Evolutionary conservation across 2,113 vertebrate species (phyloP).

Genomic region (Scatophagus argus): DNA sequence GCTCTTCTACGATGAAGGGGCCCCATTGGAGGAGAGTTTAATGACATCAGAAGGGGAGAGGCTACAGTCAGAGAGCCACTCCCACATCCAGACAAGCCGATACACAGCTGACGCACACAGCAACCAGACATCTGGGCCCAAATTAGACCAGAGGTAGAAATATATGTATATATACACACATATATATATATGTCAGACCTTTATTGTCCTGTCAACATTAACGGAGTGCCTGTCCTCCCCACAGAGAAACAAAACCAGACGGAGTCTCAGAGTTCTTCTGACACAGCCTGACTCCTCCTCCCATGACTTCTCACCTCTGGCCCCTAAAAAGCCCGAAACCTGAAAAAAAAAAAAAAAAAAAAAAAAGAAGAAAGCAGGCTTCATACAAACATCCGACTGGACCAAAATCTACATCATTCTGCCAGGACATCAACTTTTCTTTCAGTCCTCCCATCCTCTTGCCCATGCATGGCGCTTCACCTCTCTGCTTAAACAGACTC

Average conservation of each 20-base stretch:
- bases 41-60: slow-evolving; percentile 86
- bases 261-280: slow-evolving; percentile 76
- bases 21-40: slow-evolving; percentile 89
- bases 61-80: slow-evolving; percentile 46
- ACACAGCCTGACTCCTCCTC: slow-evolving; percentile 53
- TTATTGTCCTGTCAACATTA: neutral
- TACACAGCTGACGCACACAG: slow-evolving; percentile 61
- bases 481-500: slow-evolving; percentile 26
- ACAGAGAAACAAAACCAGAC: slow-evolving; percentile 79
- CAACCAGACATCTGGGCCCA: slow-evolving; percentile 77
- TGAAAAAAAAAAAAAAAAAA: no score
- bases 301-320: slow-evolving; percentile 51
- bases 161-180: no score
- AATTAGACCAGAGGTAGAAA: slow-evolving; percentile 72
- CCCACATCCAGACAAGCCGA: slow-evolving; percentile 79
- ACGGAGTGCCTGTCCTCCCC: neutral
- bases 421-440: neutral
- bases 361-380: neutral
- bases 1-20: slow-evolving; percentile 93
- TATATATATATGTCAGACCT: neutral
- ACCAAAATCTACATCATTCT: neutral
- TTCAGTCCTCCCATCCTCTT: neutral
- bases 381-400: slow-evolving; percentile 16
- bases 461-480: neutral
- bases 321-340: no score